Base-by-base conservation (phyloP, 2,113 vertebrate genomes). In the Coturnix japonica region DNA sequence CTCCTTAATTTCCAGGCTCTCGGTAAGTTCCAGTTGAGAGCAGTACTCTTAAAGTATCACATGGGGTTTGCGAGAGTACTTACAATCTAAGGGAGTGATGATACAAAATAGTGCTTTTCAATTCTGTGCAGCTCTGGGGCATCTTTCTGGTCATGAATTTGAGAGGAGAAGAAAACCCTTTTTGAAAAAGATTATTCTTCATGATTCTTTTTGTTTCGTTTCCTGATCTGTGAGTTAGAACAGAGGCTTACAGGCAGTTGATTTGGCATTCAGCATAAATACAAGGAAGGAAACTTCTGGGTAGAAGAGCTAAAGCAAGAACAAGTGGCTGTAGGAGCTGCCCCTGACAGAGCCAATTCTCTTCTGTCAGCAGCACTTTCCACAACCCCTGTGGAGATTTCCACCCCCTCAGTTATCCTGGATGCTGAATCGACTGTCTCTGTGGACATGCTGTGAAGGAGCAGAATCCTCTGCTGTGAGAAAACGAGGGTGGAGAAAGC, bases 371-470 rank as follows among this genome's bases (percentile, higher is more conserved):
- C 73, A 89, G 70, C 0, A 0, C 30, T 91, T 91, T 72, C 71
- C 74, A 71, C 74, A 89, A 31, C 39, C 54, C 61, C 59, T 61
- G 44, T 79, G 87, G 66, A 94, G 91, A 44, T 61, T 95, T 85
- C 84, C 77, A 75, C 78, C 70, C 61, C 4, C 89, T 91, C 63
- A 10, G 9, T 81, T 91, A 39, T 78, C 44, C 81, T 69, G 72
- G 53, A 65, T 61, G 13, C 20, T n/a, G 78, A 76, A 67, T 84
- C 0, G 1, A 33, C 54, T 88, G n/a, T 78, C 85, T 75, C 47
- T 51, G 71, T 87, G 93, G 78, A 89, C 71, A 9, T 61, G 66
- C 87, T 87, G 87, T 61, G 89, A 91, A 87, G 49, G 70, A 44
- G 28, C 66, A 95, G 77, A 31, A 57, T 72, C 59, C 35, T 81